These are phyloP conservation scores for Plagiodera versicolora DNA, from an alignment of 2,888 invertebrate genomes.

Conservation along the genomic window DNA sequence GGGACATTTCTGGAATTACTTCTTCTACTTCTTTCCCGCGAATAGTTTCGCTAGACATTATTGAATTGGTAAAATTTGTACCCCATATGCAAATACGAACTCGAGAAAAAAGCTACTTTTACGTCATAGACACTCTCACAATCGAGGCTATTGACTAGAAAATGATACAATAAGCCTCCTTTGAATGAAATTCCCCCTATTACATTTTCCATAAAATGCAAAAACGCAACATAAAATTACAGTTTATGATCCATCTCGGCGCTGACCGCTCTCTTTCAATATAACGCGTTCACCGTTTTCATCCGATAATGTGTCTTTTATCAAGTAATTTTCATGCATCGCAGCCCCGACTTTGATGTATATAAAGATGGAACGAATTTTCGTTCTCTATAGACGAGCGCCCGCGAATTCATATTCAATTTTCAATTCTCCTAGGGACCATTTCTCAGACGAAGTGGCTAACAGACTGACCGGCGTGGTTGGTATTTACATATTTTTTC, in stretches of 20 bases:
- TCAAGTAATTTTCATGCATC: slow-evolving; percentile 30
- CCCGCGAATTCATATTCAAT: slow-evolving; percentile 32
- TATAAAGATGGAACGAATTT: slow-evolving; percentile 18
- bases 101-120: neutral
- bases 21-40: no score
- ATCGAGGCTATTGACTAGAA: slow-evolving; percentile 22
- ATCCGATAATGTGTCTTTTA: slow-evolving; percentile 28
- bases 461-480: neutral
- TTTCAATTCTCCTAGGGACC: slow-evolving; percentile 23
- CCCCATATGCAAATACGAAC: no score
- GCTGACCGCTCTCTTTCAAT: slow-evolving; percentile 34
- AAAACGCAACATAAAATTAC: slow-evolving; percentile 43
- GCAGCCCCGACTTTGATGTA: slow-evolving; percentile 17
- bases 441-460: slow-evolving; percentile 15
- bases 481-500: neutral
- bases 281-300: slow-evolving; percentile 4
- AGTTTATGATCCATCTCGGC: slow-evolving; percentile 39
- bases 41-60: no score
- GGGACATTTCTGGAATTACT: no score
- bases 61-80: no score
- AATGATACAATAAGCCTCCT: slow-evolving; percentile 16
- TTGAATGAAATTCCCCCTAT: slow-evolving; percentile 41
- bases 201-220: slow-evolving; percentile 47
- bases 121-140: slow-evolving; percentile 22
- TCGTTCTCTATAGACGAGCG: slow-evolving; percentile 26